Evolutionary conservation across 2,888 invertebrate species (phyloP).

Genomic region (Parnassius mnemosyne): DNA sequence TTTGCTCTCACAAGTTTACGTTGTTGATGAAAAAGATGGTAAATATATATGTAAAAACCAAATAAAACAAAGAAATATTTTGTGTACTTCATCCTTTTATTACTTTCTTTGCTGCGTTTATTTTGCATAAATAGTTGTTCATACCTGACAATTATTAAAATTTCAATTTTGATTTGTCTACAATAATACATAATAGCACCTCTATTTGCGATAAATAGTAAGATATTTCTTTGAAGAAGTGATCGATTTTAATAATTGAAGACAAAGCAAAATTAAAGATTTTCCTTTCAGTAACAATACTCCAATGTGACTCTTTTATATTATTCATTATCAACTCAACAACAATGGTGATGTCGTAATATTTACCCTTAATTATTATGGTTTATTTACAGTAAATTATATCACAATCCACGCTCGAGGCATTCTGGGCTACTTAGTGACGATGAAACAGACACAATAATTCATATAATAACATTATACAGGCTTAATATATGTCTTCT

Average conservation of each 20-base stretch:
- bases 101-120: conserved; percentile 35
- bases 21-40: too few species aligned
- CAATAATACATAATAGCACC: conserved; percentile 1
- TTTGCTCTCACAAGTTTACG: too few species aligned
- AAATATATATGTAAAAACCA: too few species aligned
- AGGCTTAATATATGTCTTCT: conserved; percentile 23
- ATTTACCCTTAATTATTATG: conserved; percentile 35
- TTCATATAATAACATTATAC: conserved; percentile 24
- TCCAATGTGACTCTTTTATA: conserved; percentile 26
- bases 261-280: conserved; percentile 21
- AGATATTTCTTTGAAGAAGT: not conserved
- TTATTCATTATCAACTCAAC: conserved; percentile 24
- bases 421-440: conserved; percentile 40
- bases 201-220: not conserved
- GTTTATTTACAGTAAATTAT: conserved; percentile 51
- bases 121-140: conserved; percentile 29
- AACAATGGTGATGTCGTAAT: conserved; percentile 23
- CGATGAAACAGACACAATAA: conserved; percentile 27
- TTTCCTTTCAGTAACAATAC: conserved; percentile 18
- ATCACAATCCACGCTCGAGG: conserved; percentile 66
- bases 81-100: conserved; percentile 47
- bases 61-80: conserved; percentile 39
- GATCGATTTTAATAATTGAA: not conserved
- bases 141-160: conserved; percentile 19
- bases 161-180: conserved; percentile 17